Conservation (phyloP, 2,888 invertebrate species). For the Ophion obscuratus region DNA sequence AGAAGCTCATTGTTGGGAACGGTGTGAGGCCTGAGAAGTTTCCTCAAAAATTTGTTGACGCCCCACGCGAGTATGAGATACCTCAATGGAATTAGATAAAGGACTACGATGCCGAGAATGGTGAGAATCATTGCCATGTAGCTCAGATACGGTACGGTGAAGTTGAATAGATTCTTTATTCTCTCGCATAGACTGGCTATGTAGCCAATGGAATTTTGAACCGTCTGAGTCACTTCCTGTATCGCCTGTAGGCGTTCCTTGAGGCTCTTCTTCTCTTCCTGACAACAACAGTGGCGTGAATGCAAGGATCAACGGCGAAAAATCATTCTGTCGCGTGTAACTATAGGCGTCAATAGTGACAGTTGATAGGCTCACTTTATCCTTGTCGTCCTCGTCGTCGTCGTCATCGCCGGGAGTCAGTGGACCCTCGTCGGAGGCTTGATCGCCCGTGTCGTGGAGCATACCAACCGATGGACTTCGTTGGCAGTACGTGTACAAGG, state of each 20-base stretch:
- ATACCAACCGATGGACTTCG: slow-evolving; percentile 73
- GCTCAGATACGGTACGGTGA: slow-evolving; percentile 98
- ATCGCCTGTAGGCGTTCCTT: slow-evolving; percentile 97
- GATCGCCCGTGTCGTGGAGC: slow-evolving; percentile 75
- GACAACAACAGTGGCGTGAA: slow-evolving; percentile 24
- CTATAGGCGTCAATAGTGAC: no score
- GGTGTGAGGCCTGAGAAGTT: slow-evolving; percentile 95
- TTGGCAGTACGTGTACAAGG: slow-evolving; percentile 66
- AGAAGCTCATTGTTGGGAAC: slow-evolving; percentile 98
- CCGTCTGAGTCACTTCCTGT: slow-evolving; percentile 98
- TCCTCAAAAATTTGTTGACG: slow-evolving; percentile 97
- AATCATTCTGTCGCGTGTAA: not conserved
- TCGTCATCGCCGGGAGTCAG: slow-evolving; percentile 85
- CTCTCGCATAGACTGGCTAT: slow-evolving; percentile 97
- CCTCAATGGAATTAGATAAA: slow-evolving; percentile 95
- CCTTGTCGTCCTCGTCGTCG: slow-evolving; percentile 96
- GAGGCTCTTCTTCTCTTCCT: slow-evolving; percentile 98
- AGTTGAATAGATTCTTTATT: slow-evolving; percentile 98
- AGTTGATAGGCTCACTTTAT: slow-evolving; percentile 86
- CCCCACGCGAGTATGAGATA: slow-evolving; percentile 97
- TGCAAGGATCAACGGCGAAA: not conserved
- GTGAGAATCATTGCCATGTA: slow-evolving; percentile 94
- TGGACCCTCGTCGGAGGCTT: slow-evolving; percentile 77
- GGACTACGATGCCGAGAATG: slow-evolving; percentile 89
- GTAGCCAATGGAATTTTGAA: slow-evolving; percentile 97